Conservation (phyloP, 2,113 vertebrate species). For the Petrocephalus zakoni region DNA sequence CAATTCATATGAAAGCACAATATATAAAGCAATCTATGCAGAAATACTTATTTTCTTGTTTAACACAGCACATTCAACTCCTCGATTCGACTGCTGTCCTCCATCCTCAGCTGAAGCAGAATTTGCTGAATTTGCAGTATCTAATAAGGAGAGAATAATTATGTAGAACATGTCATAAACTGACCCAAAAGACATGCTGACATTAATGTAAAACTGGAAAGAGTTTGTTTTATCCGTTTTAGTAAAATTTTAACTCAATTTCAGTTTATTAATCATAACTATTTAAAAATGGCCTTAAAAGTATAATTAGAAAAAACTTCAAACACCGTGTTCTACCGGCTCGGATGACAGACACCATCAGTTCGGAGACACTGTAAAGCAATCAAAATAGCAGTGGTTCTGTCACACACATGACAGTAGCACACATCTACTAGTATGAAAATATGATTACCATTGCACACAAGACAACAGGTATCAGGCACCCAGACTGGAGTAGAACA, state of each 20-base stretch:
- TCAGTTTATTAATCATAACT: background rate
- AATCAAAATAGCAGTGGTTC: background rate
- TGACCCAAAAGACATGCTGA: background rate
- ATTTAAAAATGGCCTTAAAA: background rate
- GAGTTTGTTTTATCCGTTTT: background rate
- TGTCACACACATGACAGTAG: no score
- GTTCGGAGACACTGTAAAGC: background rate
- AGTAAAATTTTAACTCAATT: background rate
- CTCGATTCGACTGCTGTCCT: conserved; percentile 69
- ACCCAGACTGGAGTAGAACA: conserved; percentile 68
- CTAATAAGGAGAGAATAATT: conserved; percentile 37
- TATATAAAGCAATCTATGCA: background rate
- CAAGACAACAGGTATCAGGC: conserved; percentile 79
- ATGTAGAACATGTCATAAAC: background rate
- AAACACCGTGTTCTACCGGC: background rate
- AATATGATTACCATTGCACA: conserved; percentile 76
- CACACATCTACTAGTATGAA: background rate
- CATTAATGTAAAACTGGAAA: background rate
- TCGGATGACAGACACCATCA: background rate
- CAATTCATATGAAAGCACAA: background rate
- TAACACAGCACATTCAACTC: conserved; percentile 68
- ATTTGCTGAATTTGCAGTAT: conserved; percentile 42
- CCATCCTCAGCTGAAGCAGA: conserved; percentile 62
- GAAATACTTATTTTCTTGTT: background rate
- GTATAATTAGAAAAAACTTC: conserved; percentile 43